Evolutionary conservation across 2,797 vertebrate genomes (phyloP), one percentile per base, ranked within the genome.

Genomic region (Oreochromis mossambicus): DNA sequence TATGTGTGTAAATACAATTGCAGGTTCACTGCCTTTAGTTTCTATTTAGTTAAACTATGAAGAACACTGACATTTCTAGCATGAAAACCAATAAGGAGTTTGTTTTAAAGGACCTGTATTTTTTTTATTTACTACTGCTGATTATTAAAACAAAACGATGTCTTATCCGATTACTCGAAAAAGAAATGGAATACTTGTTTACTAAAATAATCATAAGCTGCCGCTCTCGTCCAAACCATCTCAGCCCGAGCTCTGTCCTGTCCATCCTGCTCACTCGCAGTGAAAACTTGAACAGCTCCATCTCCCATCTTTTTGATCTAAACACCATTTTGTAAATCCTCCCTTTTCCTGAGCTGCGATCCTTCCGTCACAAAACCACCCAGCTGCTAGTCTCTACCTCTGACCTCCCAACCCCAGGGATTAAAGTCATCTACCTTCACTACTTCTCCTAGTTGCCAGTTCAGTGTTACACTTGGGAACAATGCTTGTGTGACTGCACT

Each of bases 141-240:
- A 36, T 36, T 36, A 63, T 0, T 38, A 63, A n/a, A 36, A 38
- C 58, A 38, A 38, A 38, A 63, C 1, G 0, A 34, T 0, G 34
- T 38, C 34, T 63, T 19, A n/a, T 21, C 58, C 3, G 0, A 63
- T 63, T 13, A 3, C 19, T 63, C 3, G 0, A 63, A 21, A 38
- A 63, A 38, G 19, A 63, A 63, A n/a, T 13, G 0, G 0, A n/a
- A 63, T 63, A n/a, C 19, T 63, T 38, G 58, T 36, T 63, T 63
- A 63, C 19, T 38, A 13, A 38, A 63, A 2, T 0, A 63, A 5
- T 63, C 58, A 0, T 8, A 63, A 63, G 58, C 58, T 21, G 58
- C 32, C 0, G 2, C 32, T n/a, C 6, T 17, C 2, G 3, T 61
- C 17, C 9, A 61, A 12, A 0, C 32, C 6, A 6, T 63, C 58